Evolutionary conservation across 2,888 invertebrate genomes (phyloP).

Genomic region (Drosophila recens): DNA sequence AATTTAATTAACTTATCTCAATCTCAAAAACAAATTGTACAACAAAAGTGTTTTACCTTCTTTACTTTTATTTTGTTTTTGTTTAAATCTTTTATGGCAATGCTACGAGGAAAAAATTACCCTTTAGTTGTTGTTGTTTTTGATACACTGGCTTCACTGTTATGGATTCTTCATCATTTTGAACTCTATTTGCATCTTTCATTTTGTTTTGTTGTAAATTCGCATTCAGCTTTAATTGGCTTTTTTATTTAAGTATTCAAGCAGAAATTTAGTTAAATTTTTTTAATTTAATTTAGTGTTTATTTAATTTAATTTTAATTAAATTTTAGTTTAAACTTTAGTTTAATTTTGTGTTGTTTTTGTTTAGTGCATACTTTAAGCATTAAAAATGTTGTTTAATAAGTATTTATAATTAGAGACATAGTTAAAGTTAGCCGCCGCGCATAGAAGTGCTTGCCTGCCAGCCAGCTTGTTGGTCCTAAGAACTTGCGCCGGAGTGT

Average conservation of each 20-base stretch:
- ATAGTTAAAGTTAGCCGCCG: constrained; percentile 48
- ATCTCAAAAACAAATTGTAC: constrained; percentile 37
- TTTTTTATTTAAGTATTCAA: constrained; percentile 39
- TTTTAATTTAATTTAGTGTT: constrained; percentile 34
- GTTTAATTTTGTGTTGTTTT: constrained; percentile 18
- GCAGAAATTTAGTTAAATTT: constrained; percentile 44
- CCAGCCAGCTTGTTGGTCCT: constrained; percentile 25
- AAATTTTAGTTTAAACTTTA: constrained; percentile 19
- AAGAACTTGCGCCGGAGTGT: constrained; percentile 27
- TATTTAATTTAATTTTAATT: constrained; percentile 17
- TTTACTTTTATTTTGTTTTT: constrained; percentile 6
- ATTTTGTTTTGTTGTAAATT: constrained; percentile 55
- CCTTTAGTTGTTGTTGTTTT: constrained; percentile 54
- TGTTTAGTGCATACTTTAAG: constrained; percentile 50
- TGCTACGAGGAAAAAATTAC: constrained; percentile 71
- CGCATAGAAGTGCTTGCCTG: constrained; percentile 1
- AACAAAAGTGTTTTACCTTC: constrained; percentile 31
- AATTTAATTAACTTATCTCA: constrained; percentile 57
- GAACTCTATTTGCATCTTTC: constrained; percentile 16
- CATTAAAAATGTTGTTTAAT: constrained; percentile 55
- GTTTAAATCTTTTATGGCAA: constrained; percentile 23
- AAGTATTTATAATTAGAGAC: constrained; percentile 44
- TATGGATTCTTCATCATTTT: constrained; percentile 28
- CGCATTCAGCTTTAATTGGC: constrained; percentile 53
- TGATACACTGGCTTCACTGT: constrained; percentile 29